A percentile compares a stretch with the other conserved stretches of the same genome.
These are phyloP conservation scores for Acomys russatus DNA, from an alignment of 2,797 vertebrate genomes.

Conservation along the genomic window DNA sequence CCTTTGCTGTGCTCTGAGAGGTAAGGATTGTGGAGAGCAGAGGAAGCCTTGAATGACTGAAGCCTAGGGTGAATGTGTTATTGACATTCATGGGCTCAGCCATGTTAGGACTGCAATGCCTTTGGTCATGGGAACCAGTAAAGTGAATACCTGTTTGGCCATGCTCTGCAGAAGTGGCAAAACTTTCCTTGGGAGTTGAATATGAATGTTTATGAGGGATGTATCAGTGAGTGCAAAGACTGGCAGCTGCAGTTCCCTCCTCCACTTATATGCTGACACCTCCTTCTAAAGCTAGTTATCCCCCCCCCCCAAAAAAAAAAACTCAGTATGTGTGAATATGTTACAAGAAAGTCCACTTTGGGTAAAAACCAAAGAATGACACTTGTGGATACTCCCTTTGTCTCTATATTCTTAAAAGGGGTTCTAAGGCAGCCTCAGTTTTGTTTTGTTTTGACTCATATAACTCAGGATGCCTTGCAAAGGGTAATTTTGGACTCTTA, in stretches of 20 bases:
- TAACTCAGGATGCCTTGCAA: constrained; percentile 33
- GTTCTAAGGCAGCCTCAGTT: constrained; percentile 12
- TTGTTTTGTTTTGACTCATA: constrained; percentile 62
- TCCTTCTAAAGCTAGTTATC: too few relatives aligned
- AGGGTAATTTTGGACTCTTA: not conserved
- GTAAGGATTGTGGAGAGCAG: not conserved
- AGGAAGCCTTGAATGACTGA: not conserved
- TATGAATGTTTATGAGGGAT: not conserved
- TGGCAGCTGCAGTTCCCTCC: not conserved
- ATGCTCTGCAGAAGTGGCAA: not conserved
- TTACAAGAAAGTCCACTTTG: not conserved
- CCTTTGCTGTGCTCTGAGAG: constrained; percentile 23
- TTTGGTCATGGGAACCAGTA: not conserved
- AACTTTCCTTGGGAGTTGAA: not conserved
- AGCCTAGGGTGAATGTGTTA: not conserved
- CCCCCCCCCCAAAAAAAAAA: not conserved
- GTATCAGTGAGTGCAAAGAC: not conserved
- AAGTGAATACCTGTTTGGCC: not conserved
- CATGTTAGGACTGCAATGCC: not conserved
- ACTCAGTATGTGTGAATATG: not conserved
- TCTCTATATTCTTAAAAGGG: not conserved
- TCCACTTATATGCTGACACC: not conserved
- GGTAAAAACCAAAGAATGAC: not conserved
- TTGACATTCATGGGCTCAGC: not conserved
- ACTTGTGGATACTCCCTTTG: not conserved